phyloP scores from a whole-genome alignment of 1,140 invertebrate genomes.

The Drosophila santomea region DNA sequence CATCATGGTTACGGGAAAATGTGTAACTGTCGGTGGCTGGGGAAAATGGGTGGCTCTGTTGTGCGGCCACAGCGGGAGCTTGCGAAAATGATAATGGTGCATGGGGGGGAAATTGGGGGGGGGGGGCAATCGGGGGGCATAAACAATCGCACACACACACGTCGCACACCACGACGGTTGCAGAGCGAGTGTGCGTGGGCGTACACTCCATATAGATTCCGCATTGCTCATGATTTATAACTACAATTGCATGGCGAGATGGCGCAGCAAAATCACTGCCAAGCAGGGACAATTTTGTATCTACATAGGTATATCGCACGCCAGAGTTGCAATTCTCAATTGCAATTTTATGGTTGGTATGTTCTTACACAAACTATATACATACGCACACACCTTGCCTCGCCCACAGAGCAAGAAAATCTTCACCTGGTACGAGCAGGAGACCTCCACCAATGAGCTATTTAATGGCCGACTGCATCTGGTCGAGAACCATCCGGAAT shows the following conservation, averaged over 20 bases:
- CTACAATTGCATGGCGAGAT: conserved; percentile 28
- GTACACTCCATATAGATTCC: conserved; percentile 15
- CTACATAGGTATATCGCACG: conserved; percentile 4
- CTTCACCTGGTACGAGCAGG: conserved; percentile 93
- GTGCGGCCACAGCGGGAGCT: conserved; percentile 54
- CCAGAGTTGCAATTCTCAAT: conserved; percentile 20
- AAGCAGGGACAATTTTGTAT: conserved; percentile 10
- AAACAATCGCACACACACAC: conserved; percentile 22
- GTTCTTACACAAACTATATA: conserved; percentile 1
- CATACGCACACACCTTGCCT: background rate
- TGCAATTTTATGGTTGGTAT: conserved; percentile 3
- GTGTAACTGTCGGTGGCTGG: too few relatives aligned
- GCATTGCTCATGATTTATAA: conserved; percentile 35
- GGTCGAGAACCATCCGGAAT: conserved; percentile 86
- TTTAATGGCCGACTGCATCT: conserved; percentile 91
- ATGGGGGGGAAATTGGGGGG: conserved; percentile 17
- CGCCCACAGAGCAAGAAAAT: conserved; percentile 87
- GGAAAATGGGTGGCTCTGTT: background rate
- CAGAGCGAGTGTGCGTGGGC: conserved; percentile 6
- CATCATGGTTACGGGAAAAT: conserved; percentile 19
- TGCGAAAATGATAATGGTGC: conserved; percentile 64
- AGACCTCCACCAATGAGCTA: conserved; percentile 88
- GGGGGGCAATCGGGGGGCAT: conserved; percentile 12
- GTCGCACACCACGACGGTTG: conserved; percentile 22
- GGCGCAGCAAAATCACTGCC: conserved; percentile 16